A percentile compares a stretch with the other conserved stretches of the same genome.
Evolutionary conservation across 2,888 invertebrate species (phyloP).

Genomic region (Terebella lapidaria): DNA sequence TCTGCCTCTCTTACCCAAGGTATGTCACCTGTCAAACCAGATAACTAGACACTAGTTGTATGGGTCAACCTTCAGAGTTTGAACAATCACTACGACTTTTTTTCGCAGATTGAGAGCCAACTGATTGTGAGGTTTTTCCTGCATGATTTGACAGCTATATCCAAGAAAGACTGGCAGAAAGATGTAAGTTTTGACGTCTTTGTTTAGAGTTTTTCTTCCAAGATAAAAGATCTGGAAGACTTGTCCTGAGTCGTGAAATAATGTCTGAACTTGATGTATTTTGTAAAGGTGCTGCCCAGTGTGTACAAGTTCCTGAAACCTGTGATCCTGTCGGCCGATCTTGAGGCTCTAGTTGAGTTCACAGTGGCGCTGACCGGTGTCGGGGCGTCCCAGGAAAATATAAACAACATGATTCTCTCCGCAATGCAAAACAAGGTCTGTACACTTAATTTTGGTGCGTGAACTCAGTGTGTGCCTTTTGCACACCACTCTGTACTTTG

Average conservation of each 20-base stretch:
- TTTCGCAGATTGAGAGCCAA: no score
- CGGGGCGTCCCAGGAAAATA: background rate
- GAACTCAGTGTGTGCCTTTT: background rate
- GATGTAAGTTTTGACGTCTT: constrained; percentile 8
- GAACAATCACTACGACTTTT: no score
- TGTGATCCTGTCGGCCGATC: constrained; percentile 1
- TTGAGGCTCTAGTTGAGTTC: constrained; percentile 15
- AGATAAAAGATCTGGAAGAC: no score
- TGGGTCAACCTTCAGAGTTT: no score
- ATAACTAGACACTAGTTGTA: no score
- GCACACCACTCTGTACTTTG: no score
- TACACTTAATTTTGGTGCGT: background rate
- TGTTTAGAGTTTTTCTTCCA: no score
- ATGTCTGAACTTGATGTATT: no score
- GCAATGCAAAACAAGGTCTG: constrained; percentile 21
- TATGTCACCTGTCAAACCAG: no score
- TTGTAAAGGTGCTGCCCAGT: constrained; percentile 10
- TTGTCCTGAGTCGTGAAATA: no score
- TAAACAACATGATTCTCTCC: constrained; percentile 7
- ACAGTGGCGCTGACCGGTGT: constrained; percentile 2
- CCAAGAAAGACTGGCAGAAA: constrained; percentile 19
- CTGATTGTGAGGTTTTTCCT: background rate
- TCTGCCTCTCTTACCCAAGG: constrained; percentile 41
- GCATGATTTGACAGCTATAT: constrained; percentile 9
- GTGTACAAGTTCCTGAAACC: constrained; percentile 4